Evolutionary conservation across 2,888 invertebrate genomes (phyloP), one percentile per base, ranked within the genome.

Genomic region (Aleiodes alternator): DNA sequence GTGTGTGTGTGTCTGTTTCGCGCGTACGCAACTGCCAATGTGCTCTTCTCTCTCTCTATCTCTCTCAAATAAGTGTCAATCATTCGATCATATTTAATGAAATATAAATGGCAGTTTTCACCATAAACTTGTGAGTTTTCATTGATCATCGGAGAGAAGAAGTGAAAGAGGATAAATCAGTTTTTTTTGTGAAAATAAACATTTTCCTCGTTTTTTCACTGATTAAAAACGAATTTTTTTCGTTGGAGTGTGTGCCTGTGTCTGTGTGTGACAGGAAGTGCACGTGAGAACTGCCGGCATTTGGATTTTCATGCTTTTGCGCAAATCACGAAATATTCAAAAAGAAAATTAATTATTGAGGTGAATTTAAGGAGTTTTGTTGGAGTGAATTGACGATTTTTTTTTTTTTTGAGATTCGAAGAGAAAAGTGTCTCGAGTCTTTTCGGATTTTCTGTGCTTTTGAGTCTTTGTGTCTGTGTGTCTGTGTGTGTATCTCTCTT

Each of bases 191-290:
- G 23, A 23, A 23, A 23, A 23, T 23, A n/a, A n/a, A n/a, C 23
- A 2, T 23, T 23, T 23, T 23, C 2, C 2, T 23, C 23, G 23
- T 1, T 1, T 23, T 23, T 23, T 23, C 23, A 23, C 23, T 23
- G 23, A 23, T 23, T 23, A 1, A 23, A 23, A 23, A 23, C 23
- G 23, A 23, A 23, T 23, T 23, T 23, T 23, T 23, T 23, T 23
- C 23, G 23, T 1, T 23, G 23, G 23, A 23, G 1, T 23, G 23
- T 23, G 23, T 23, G n/a, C n/a, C 23, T 23, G 23, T 23, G 23
- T 23, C 23, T 23, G 23, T 23, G 23, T 23, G 59, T 66, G 56
- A 66, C 43, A 66, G 55, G 34, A 72, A 66, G 55, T 72, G 72
- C 55, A 72, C 72, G 72, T 72, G 57, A 71, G 50, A 57, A 8